phyloP scores from a whole-genome alignment of 2,797 vertebrate genomes.

The Meda fulgida region DNA sequence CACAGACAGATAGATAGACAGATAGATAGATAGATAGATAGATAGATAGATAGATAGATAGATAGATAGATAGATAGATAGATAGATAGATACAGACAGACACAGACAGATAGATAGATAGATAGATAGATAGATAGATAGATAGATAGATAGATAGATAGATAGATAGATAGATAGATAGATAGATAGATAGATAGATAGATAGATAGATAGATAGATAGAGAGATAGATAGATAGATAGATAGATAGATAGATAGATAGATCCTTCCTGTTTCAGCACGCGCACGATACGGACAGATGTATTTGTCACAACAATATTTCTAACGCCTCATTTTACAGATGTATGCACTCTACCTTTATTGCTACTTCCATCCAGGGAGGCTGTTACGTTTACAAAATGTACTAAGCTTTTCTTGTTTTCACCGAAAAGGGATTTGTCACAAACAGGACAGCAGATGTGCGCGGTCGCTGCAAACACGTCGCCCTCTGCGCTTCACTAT shows the following conservation, averaged over 20 bases:
- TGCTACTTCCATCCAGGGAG: neutral
- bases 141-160: neutral
- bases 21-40: no score
- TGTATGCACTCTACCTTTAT: slow-evolving; percentile 12
- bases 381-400: slow-evolving; percentile 6
- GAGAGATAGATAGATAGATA: no score
- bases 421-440: slow-evolving; percentile 1
- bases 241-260: no score
- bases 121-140: neutral
- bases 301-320: slow-evolving; percentile 19
- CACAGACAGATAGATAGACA: no score
- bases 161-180: neutral
- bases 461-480: neutral
- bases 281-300: neutral
- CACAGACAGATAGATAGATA: no score
- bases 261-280: neutral
- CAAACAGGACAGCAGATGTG: neutral
- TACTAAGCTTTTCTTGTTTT: neutral
- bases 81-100: neutral
- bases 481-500: neutral
- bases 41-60: no score
- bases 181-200: no score
- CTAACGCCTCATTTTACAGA: neutral
- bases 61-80: neutral
- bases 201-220: no score